Conservation (phyloP, 2,888 invertebrate species). For the Apantesis nais region DNA sequence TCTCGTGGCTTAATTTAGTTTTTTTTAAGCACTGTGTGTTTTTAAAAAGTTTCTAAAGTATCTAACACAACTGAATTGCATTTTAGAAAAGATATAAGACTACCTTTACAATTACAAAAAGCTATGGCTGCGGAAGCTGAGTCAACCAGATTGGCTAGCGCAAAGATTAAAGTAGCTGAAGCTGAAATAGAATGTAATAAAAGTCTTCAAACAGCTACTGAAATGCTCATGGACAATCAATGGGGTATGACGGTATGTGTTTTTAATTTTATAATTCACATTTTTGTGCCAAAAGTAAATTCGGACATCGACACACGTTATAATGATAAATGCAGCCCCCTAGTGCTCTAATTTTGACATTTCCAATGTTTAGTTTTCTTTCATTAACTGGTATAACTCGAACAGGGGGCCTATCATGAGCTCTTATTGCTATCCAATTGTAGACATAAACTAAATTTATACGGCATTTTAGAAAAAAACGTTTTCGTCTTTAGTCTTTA, state of each 20-base stretch:
- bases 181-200: constrained; percentile 87
- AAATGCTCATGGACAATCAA: constrained; percentile 85
- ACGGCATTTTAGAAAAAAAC: too few relatives aligned
- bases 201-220: constrained; percentile 87
- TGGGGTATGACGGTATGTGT: constrained; percentile 71
- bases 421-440: too few relatives aligned
- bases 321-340: neutral
- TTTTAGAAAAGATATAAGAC: constrained; percentile 63
- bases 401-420: too few relatives aligned
- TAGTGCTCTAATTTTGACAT: neutral
- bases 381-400: neutral
- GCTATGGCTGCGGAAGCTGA: constrained; percentile 89
- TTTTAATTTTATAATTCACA: neutral
- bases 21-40: neutral
- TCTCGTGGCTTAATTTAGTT: neutral
- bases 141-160: constrained; percentile 85
- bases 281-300: neutral
- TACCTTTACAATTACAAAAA: constrained; percentile 81
- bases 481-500: too few relatives aligned
- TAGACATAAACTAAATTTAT: too few relatives aligned
- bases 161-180: constrained; percentile 88
- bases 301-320: neutral
- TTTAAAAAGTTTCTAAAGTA: neutral
- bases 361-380: neutral
- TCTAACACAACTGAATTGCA: neutral